Percentiles rank a stretch among this genome's conserved stretches.
Evolutionary conservation across 2,888 invertebrate genomes (phyloP).

Genomic region (Blastobasis lacticolella): DNA sequence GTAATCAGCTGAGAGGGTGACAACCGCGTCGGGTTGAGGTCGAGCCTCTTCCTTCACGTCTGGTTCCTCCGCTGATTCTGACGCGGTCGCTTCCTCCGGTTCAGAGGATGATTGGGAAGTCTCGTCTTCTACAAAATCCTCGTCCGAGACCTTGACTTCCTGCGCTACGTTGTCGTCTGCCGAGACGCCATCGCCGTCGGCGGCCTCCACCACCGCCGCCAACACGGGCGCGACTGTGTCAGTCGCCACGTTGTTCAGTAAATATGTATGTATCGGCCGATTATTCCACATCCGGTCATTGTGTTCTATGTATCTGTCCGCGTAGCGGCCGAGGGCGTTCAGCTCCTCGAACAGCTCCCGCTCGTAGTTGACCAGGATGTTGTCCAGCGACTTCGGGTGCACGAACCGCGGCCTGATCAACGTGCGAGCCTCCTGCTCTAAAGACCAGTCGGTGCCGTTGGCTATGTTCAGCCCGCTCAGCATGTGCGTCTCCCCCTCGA

Average conservation of each 20-base stretch:
- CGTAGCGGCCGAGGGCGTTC: slow-evolving; percentile 77
- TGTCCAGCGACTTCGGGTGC: slow-evolving; percentile 83
- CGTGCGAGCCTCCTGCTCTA: slow-evolving; percentile 70
- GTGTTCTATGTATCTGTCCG: slow-evolving; percentile 35
- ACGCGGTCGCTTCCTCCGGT: slow-evolving; percentile 1
- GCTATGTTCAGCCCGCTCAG: slow-evolving; percentile 74
- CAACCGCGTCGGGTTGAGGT: slow-evolving; percentile 42
- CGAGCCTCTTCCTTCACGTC: slow-evolving; percentile 14
- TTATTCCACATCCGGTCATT: slow-evolving; percentile 62
- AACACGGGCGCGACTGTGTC: slow-evolving; percentile 57
- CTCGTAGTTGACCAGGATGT: slow-evolving; percentile 81
- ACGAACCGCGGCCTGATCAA: slow-evolving; percentile 76
- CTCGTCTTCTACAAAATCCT: slow-evolving; percentile 20
- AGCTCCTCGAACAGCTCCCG: slow-evolving; percentile 82
- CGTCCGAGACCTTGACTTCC: slow-evolving; percentile 60
- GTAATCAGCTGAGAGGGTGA: slow-evolving; percentile 56
- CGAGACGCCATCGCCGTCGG: slow-evolving; percentile 48
- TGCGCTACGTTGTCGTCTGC: slow-evolving; percentile 65
- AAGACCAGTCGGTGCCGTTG: slow-evolving; percentile 81
- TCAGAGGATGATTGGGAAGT: slow-evolving; percentile 27
- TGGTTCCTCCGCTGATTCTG: slow-evolving; percentile 5
- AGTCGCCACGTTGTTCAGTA: slow-evolving; percentile 64
- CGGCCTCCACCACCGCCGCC: slow-evolving; percentile 35
- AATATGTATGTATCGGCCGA: slow-evolving; percentile 63
- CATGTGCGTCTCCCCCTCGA: slow-evolving; percentile 72